Conservation (phyloP, 2,888 invertebrate genomes). For the Agonum fuliginosum region DNA sequence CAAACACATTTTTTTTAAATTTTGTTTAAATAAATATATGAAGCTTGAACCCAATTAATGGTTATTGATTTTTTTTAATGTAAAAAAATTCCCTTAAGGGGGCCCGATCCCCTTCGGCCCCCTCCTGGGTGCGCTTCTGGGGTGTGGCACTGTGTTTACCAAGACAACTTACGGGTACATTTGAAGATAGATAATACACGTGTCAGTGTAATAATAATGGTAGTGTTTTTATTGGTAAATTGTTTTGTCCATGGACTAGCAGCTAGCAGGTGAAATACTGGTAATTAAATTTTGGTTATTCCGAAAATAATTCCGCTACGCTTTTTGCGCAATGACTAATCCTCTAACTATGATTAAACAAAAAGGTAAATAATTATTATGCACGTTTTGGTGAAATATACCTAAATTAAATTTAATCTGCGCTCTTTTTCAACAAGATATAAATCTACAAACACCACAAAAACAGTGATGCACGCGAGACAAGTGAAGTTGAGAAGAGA, state of each 20-base stretch:
- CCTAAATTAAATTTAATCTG: background rate
- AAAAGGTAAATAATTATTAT: background rate
- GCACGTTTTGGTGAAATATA: background rate
- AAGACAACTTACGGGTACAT: too few species aligned
- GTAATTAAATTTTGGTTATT: conserved; percentile 36
- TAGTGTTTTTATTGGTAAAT: background rate
- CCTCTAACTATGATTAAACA: background rate
- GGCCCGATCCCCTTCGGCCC: too few species aligned
- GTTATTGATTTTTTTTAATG: too few species aligned
- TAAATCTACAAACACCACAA: background rate
- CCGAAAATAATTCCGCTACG: conserved; percentile 30
- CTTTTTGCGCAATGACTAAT: conserved; percentile 28
- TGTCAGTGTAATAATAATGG: background rate
- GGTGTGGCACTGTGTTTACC: too few species aligned
- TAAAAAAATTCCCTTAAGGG: too few species aligned
- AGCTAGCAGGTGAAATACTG: too few species aligned
- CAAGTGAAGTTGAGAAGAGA: background rate
- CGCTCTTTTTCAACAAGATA: background rate
- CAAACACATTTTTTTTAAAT: too few species aligned
- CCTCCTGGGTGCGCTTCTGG: too few species aligned
- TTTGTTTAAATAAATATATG: too few species aligned
- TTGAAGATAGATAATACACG: background rate
- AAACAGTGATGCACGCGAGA: conserved; percentile 9
- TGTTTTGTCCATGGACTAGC: conserved; percentile 1
- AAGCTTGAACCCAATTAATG: too few species aligned